These are phyloP conservation scores for Lucifuga dentata DNA, from an alignment of 2,113 vertebrate genomes.

Conservation along the genomic window DNA sequence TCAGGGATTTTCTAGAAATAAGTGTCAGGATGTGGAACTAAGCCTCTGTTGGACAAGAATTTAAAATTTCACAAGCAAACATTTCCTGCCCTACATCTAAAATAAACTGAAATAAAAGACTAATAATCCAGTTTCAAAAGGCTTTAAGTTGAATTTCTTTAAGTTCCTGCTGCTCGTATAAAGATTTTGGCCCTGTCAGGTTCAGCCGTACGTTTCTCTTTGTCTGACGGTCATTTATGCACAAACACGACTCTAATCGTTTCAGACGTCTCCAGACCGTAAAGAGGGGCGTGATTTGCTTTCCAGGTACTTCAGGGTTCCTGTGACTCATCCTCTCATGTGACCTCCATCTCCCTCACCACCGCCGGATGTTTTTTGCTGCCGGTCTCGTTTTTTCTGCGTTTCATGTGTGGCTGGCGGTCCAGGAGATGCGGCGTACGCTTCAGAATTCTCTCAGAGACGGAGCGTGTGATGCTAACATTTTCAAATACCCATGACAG, in stretches of 20 bases:
- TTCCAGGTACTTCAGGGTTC: constrained; percentile 62
- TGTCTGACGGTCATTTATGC: constrained; percentile 46
- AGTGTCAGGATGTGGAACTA: no score
- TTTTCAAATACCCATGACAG: constrained; percentile 54
- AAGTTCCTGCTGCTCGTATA: no score
- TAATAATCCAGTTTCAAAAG: no score
- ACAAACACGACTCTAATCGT: constrained; percentile 57
- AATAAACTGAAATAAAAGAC: no score
- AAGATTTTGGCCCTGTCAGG: constrained; percentile 48
- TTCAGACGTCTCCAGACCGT: constrained; percentile 37
- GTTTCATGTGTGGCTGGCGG: constrained; percentile 63
- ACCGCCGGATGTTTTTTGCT: constrained; percentile 65
- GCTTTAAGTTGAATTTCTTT: no score
- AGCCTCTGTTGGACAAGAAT: no score
- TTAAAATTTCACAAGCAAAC: no score
- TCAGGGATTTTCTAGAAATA: no score
- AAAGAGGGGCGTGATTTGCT: constrained; percentile 48
- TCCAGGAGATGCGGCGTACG: constrained; percentile 57
- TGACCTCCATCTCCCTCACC: constrained; percentile 77
- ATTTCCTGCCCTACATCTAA: no score
- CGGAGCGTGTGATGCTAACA: constrained; percentile 51
- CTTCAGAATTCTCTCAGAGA: constrained; percentile 55
- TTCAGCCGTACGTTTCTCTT: constrained; percentile 54
- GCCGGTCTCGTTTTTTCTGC: constrained; percentile 56
- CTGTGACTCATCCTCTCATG: constrained; percentile 73